Evolutionary conservation across 2,797 vertebrate genomes (phyloP), one percentile per base, ranked within the genome.

Genomic region (Notamacropus eugenii): DNA sequence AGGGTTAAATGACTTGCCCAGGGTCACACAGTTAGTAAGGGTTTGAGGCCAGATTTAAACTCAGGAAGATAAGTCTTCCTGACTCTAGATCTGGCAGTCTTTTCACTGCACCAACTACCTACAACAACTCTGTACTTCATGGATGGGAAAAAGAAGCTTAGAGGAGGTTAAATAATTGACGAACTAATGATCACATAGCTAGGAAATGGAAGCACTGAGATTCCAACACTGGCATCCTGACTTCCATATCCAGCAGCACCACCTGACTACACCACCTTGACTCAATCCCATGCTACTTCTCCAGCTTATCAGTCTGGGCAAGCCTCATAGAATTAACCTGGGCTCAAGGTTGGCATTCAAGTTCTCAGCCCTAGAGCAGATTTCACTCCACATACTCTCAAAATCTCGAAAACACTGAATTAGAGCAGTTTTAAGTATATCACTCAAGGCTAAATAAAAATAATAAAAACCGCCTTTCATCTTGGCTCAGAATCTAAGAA

Each of bases 401-500:
- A 93, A 94, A 82, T 82, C 90, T 94, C 94, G 93, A 97, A 93
- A 96, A 96, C 46, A 95, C 59, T 46, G 22, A 94, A 56, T 95
- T 92, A 97, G 96, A 91, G 93, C 57, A 96, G 82, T 97, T 97
- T 92, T 55, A 97, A 96, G 94, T 91, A 98, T 95, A 97, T 96
- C 93, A 94, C 96, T 97, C 93, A 97, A 96, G 94, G 95, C 95
- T 97, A 98, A 97, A 98, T 96, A 97, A 96, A 90, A 98, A 97
- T 96, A 98, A 97, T 96, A 95, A 97, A 97, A 96, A 97, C 56
- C 4, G 55, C 91, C 94, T 98, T 98, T 98, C 96, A 97, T 98
- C 96, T 98, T 93, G 57, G 46, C 92, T 94, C 92, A 90, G 92
- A 97, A 98, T 92, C 94, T 90, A 96, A 97, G 40, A 97, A 97